Conservation (phyloP, 2,797 vertebrate genomes). For the Sphenopsis melanotis region DNA sequence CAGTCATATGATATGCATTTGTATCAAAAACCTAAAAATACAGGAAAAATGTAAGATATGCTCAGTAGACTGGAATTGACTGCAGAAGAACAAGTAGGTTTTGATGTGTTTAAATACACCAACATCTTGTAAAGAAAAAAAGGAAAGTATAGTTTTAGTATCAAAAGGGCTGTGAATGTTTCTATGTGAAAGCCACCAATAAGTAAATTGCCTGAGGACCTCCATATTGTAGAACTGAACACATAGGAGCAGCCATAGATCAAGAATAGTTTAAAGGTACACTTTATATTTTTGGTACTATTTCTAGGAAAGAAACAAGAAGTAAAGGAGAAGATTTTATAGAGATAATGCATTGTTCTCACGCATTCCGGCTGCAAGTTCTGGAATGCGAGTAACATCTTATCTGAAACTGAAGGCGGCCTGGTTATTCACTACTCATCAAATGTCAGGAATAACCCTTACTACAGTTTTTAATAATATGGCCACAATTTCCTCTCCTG, state of each 20-base stretch:
- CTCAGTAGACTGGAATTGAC: not conserved
- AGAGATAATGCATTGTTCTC: not conserved
- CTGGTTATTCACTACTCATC: not conserved
- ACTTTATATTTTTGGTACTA: not conserved
- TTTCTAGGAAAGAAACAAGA: not conserved
- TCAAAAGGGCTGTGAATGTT: not conserved
- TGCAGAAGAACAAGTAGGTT: not conserved
- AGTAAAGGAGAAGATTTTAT: not conserved
- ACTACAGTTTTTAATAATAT: not conserved
- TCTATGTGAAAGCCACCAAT: not conserved
- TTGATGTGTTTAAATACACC: not conserved
- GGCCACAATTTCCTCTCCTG: not conserved
- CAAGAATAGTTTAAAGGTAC: not conserved
- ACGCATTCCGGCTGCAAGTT: not conserved
- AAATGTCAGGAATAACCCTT: not conserved
- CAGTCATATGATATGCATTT: not conserved
- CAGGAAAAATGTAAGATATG: not conserved
- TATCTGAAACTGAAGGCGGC: not conserved
- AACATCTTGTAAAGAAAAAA: not conserved
- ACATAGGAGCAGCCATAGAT: not conserved
- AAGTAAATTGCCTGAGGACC: not conserved
- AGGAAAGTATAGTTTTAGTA: not conserved
- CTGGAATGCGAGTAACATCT: not conserved
- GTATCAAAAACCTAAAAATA: not conserved
- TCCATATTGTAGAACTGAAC: not conserved